Evolutionary conservation across 2,888 invertebrate genomes (phyloP), one percentile per base, ranked within the genome.

Genomic region (Matsumyia berberina): DNA sequence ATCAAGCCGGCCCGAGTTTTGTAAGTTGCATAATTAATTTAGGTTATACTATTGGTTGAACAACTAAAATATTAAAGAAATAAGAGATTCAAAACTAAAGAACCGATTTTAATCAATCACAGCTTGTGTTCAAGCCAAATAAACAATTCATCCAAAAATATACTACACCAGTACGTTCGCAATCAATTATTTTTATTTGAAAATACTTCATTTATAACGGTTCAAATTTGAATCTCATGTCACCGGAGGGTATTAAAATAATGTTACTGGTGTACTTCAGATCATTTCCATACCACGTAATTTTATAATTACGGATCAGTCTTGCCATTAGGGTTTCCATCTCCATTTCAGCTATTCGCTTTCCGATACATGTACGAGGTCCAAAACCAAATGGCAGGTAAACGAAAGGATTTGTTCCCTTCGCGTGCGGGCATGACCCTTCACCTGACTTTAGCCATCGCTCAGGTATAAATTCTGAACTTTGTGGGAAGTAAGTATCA

Each of bases 311-410:
- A 11, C 91, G 88, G 15, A 92, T 15, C 5, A 91, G 70, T 5
- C 89, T 93, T 15, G 92, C 91, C 31, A 93, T 76, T 0, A 94
- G 89, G 0, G 92, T 92, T 90, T 94, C 94, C 70, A 95, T 93
- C 90, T 96, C 96, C 88, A 96, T 92, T 88, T 95, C 95, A 0
- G 96, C 96, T 79, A 96, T 94, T 88, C 96, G 92, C 88, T 94
- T 93, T 6, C 96, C 96, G 86, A 95, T 93, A 88, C 95, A 96
- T 64, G 94, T 94, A 74, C 95, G 93, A 0, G 95, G 93, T 0
- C 95, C 96, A 88, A 94, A 95, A 0, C 95, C 95, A 89, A 96
- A 96, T 0, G 95, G 95, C 74, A 94, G 90, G 82, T 90, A 91
- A 2, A 89, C 88, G 55, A 91, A 91, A 0, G 91, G 90, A 83